These are phyloP conservation scores for Aulostomus chinensis DNA, from an alignment of 2,797 vertebrate species.

Conservation along the genomic window DNA sequence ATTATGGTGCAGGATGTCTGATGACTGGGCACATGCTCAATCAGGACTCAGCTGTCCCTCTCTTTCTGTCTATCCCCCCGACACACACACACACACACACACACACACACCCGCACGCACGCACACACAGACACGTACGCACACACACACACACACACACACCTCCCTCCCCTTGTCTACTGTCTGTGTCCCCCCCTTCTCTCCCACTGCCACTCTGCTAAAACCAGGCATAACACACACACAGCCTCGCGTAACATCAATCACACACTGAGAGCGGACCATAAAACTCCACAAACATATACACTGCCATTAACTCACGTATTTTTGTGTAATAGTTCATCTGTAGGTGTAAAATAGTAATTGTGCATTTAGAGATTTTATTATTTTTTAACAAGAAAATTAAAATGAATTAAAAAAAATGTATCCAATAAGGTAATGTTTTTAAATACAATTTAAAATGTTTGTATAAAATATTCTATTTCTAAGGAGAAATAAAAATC, in stretches of 20 bases:
- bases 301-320: constrained; percentile 50
- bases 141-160: constrained; percentile 16
- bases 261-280: constrained; percentile 67
- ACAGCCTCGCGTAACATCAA: constrained; percentile 67
- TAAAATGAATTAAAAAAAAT: neutral
- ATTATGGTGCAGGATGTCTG: constrained; percentile 77
- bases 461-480: neutral
- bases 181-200: constrained; percentile 52
- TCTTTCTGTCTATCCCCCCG: constrained; percentile 52
- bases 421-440: neutral
- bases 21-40: constrained; percentile 76
- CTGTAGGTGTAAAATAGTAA: constrained; percentile 19
- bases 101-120: constrained; percentile 8
- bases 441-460: constrained; percentile 12
- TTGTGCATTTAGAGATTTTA: constrained; percentile 8
- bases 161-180: constrained; percentile 57
- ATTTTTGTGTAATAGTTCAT: constrained; percentile 32
- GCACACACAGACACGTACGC: constrained; percentile 3
- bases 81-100: constrained; percentile 5
- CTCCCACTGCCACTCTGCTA: constrained; percentile 61
- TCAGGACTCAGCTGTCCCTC: constrained; percentile 73
- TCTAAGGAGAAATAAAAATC: neutral
- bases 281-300: constrained; percentile 75
- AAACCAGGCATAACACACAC: constrained; percentile 69
- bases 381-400: constrained; percentile 3